Base-by-base conservation (phyloP, 1,140 invertebrate genomes). In the Cardiocondyla obscurior region DNA sequence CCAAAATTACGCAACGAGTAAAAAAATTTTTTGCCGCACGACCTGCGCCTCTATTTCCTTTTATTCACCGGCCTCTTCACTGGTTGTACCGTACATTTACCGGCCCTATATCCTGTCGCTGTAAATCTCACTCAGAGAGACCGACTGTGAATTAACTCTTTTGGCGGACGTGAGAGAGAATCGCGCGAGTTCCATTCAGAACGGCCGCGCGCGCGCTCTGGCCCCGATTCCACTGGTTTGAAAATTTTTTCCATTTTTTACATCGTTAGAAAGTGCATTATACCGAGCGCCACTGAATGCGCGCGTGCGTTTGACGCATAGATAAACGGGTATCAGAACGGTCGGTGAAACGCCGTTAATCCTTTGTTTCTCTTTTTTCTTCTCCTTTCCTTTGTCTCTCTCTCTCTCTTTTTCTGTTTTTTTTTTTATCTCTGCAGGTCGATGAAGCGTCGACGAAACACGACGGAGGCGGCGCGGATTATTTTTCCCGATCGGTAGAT, bases 231-330 rank as follows among this genome's bases (percentile, higher is more conserved):
- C 55, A 19, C 19, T 33, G 46, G 46, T 79, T 79, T 67, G 46
- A 67, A 79, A 79, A 67, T 67, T 79, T 79, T 69, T 67, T 53
- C 62, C 46, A 69, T 79, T 79, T 77, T 67, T 53, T 67, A 67
- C 74, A 53, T 79, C 74, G 74, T 79, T 79, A 79, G 74, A 79
- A 79, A 30, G 74, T 42, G 49, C 62, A 79, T 79, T 79, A 79
- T 67, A 67, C 33, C 46, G 62, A 44, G 74, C 60, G 30, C 44
- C 74, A 30, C 62, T 67, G 36, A 62, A 79, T 55, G 49, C 62
- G 62, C 74, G 74, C 22, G 74, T 79, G 74, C 74, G 49, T 79
- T 79, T 79, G 74, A 79, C 74, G 74, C 74, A 69, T 79, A 79
- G 74, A 79, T 79, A 79, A 79, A 79, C 74, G 74, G 60, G 33